Percentiles rank a stretch among this genome's conserved stretches.
Conservation (phyloP, 1,140 invertebrate species). For the Elymnias hypermnestra region DNA sequence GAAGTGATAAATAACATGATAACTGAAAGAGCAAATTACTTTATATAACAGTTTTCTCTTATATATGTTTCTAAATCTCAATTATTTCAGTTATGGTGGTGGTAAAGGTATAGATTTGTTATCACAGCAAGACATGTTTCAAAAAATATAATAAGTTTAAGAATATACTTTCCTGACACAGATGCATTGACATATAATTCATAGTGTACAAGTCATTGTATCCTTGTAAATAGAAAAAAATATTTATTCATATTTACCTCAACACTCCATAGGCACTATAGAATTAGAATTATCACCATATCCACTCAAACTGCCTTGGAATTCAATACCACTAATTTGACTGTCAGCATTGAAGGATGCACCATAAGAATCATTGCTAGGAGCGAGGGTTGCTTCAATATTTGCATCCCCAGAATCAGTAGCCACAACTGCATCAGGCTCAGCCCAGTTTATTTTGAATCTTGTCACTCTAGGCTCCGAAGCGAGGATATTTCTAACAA, state of each 20-base stretch:
- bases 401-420: constrained; percentile 49
- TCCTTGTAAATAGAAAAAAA: too few species aligned
- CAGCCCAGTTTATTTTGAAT: constrained; percentile 98
- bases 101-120: too few species aligned
- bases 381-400: constrained; percentile 43
- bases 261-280: constrained; percentile 71
- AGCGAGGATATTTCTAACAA: constrained; percentile 94
- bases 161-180: too few species aligned
- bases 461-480: constrained; percentile 96
- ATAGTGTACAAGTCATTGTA: too few species aligned
- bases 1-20: too few species aligned
- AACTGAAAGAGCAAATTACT: too few species aligned
- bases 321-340: constrained; percentile 65
- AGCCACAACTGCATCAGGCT: constrained; percentile 72
- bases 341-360: constrained; percentile 62
- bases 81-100: too few species aligned
- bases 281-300: constrained; percentile 72
- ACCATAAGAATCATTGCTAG: constrained; percentile 61
- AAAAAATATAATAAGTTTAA: too few species aligned
- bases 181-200: too few species aligned
- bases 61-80: too few species aligned
- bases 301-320: constrained; percentile 61
- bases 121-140: too few species aligned
- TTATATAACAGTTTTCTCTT: too few species aligned
- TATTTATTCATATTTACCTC: constrained; percentile 32